Evolutionary conservation across 1,140 invertebrate species (phyloP).

Genomic region (Archivesica marissinica): DNA sequence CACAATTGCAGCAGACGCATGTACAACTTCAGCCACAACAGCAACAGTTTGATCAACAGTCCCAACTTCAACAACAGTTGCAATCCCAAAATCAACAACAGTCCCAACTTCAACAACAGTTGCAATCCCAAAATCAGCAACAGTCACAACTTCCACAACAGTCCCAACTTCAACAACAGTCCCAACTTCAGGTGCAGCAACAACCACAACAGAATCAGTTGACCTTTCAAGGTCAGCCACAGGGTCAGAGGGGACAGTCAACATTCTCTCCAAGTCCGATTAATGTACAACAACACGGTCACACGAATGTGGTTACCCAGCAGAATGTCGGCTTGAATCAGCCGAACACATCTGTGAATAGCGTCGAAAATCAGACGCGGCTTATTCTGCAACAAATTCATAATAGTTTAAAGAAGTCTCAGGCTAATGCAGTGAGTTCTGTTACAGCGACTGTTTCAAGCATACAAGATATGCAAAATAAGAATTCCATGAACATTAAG

Average conservation of each 20-base stretch:
- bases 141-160: constrained; percentile 67
- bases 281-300: neutral
- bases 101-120: constrained; percentile 56
- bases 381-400: constrained; percentile 43
- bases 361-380: constrained; percentile 36
- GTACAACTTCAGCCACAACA: constrained; percentile 67
- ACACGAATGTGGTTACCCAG: neutral
- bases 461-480: constrained; percentile 16
- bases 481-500: constrained; percentile 17
- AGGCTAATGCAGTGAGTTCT: constrained; percentile 14
- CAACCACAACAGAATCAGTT: neutral
- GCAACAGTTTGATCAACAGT: constrained; percentile 54
- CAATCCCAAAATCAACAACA: constrained; percentile 67
- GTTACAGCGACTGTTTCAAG: constrained; percentile 11
- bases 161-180: constrained; percentile 56
- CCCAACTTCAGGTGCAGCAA: constrained; percentile 2
- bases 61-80: constrained; percentile 15
- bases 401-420: constrained; percentile 40
- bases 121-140: constrained; percentile 23
- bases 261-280: neutral
- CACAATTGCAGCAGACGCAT: constrained; percentile 13
- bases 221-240: constrained; percentile 2
- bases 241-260: neutral
- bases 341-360: constrained; percentile 16
- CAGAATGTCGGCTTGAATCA: neutral